Conservation (phyloP, 2,113 vertebrate species). For the Amblyornis subalaris region DNA sequence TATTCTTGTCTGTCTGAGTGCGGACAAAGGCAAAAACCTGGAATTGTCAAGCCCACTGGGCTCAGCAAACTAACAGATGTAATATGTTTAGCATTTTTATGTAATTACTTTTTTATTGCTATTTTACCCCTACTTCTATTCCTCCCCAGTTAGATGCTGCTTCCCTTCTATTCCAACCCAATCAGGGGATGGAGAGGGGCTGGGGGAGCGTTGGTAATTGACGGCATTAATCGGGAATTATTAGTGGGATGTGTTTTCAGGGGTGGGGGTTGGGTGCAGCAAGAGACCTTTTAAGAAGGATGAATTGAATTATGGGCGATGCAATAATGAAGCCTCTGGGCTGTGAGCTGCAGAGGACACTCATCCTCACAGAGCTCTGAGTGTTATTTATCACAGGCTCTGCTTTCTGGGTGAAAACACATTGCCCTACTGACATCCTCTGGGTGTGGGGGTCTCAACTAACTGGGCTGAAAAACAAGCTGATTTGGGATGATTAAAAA, state of each 20-base stretch:
- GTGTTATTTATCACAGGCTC: constrained; percentile 30
- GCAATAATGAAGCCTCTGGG: constrained; percentile 64
- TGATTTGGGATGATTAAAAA: not conserved
- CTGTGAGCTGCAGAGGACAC: constrained; percentile 52
- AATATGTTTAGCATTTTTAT: constrained; percentile 83
- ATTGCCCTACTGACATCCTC: constrained; percentile 10
- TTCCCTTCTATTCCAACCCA: constrained; percentile 36
- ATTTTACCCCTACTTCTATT: constrained; percentile 59
- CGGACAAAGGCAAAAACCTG: constrained; percentile 63
- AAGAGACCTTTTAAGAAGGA: constrained; percentile 63
- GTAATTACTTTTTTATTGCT: constrained; percentile 79
- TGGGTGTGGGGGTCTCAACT: not conserved
- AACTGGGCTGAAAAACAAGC: constrained; percentile 25
- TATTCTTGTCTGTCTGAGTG: constrained; percentile 66
- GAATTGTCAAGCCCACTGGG: constrained; percentile 67
- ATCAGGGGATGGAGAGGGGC: constrained; percentile 31
- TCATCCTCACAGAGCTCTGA: constrained; percentile 44
- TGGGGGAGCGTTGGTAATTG: constrained; percentile 63
- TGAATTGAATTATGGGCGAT: constrained; percentile 64
- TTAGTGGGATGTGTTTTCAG: constrained; percentile 63
- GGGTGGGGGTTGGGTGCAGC: constrained; percentile 46
- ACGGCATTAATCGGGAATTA: constrained; percentile 72
- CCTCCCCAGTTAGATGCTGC: constrained; percentile 53
- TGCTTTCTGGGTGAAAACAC: constrained; percentile 14
- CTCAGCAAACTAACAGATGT: constrained; percentile 76